Evolutionary conservation across 2,797 vertebrate species (phyloP).

Genomic region (Loris lydekkerianus): DNA sequence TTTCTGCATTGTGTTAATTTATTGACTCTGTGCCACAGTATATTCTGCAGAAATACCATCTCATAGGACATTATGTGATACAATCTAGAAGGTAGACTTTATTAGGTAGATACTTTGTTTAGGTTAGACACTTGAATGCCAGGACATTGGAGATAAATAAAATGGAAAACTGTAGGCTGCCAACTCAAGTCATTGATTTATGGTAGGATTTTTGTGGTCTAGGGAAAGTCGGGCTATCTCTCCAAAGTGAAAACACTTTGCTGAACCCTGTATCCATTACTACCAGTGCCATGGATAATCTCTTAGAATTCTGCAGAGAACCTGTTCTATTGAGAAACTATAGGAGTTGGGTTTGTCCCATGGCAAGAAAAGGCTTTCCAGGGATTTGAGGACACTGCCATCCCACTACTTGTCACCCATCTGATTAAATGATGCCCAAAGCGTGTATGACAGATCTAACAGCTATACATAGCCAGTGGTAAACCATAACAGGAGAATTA

Average conservation of each 20-base stretch:
- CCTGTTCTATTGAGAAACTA: background rate
- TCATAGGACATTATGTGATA: background rate
- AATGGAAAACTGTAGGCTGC: background rate
- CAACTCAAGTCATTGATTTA: background rate
- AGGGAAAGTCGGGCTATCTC: background rate
- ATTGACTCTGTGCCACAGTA: background rate
- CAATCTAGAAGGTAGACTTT: background rate
- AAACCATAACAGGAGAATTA: background rate
- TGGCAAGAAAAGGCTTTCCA: background rate
- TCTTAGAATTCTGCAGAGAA: background rate
- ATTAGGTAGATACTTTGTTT: background rate
- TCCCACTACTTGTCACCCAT: background rate
- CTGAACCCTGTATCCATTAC: background rate
- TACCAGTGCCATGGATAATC: background rate
- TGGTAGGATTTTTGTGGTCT: background rate
- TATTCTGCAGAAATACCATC: slow-evolving; percentile 3
- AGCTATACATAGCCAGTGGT: background rate
- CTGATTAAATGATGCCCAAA: background rate
- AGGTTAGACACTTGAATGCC: background rate
- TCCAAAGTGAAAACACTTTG: background rate
- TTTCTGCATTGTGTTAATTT: slow-evolving; percentile 50
- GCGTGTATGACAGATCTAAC: background rate
- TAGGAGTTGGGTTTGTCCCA: background rate
- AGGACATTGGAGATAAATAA: background rate
- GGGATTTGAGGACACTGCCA: background rate